Percentiles rank a stretch among this genome's conserved stretches.
Evolutionary conservation across 2,888 invertebrate species (phyloP).

Genomic region (Melanotus villosus): DNA sequence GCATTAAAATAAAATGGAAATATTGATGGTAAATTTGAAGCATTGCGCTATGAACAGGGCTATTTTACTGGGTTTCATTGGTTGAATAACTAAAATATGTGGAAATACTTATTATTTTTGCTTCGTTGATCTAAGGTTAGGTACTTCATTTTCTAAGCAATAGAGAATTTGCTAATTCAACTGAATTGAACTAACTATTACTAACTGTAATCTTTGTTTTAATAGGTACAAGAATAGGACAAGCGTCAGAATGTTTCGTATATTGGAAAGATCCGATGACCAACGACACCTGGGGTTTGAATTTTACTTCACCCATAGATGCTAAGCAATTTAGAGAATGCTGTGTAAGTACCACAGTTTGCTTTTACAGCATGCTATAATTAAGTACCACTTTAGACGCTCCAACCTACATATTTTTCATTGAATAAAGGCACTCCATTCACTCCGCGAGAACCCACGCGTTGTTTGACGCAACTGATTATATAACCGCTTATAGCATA

Average conservation of each 20-base stretch:
- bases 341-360: constrained; percentile 84
- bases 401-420: neutral
- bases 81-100: too few relatives aligned
- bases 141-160: too few relatives aligned
- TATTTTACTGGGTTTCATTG: too few relatives aligned
- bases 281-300: constrained; percentile 98
- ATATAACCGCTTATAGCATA: neutral
- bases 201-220: neutral
- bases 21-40: too few relatives aligned
- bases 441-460: neutral
- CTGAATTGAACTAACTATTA: too few relatives aligned
- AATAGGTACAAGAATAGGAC: constrained; percentile 94
- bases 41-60: too few relatives aligned
- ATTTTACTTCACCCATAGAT: constrained; percentile 97
- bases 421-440: constrained; percentile 1
- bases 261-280: constrained; percentile 99
- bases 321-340: constrained; percentile 97
- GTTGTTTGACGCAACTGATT: neutral
- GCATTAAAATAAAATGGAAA: too few relatives aligned
- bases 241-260: constrained; percentile 98
- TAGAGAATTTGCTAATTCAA: too few relatives aligned
- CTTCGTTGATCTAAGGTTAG: too few relatives aligned
- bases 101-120: too few relatives aligned
- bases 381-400: constrained; percentile 35
- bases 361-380: constrained; percentile 2